Percentiles rank a stretch among this genome's conserved stretches.
phyloP scores from a whole-genome alignment of 2,113 vertebrate genomes.

The Pavo muticus region DNA sequence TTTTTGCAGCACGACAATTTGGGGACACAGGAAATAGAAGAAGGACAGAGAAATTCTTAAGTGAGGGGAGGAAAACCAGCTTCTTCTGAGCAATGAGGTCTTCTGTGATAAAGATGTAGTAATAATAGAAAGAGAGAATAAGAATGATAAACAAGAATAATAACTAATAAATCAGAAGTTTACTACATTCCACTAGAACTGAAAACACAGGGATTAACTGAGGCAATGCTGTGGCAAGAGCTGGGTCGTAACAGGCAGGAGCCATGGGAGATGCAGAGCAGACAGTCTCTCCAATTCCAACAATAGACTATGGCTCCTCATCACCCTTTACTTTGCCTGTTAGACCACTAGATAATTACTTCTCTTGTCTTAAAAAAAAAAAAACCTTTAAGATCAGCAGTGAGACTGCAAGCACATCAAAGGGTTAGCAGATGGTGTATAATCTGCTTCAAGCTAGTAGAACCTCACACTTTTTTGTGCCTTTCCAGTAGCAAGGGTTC shows the following conservation, averaged over 20 bases:
- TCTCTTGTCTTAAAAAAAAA: background rate
- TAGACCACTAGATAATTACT: background rate
- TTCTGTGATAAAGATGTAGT: background rate
- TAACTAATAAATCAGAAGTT: background rate
- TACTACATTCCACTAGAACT: background rate
- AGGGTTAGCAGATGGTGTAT: background rate
- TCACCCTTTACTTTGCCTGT: background rate
- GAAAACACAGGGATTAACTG: background rate
- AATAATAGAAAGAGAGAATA: background rate
- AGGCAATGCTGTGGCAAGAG: background rate
- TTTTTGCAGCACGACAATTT: background rate
- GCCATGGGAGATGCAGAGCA: accelerated
- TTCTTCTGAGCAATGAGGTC: background rate
- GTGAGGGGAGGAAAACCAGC: background rate
- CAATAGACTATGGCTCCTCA: background rate
- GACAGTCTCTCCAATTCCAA: background rate
- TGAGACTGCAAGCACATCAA: background rate
- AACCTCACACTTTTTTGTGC: background rate
- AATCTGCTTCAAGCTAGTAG: background rate
- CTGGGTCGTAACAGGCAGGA: background rate
- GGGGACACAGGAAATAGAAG: background rate
- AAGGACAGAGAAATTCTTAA: slow-evolving; percentile 17
- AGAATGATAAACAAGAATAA: background rate
- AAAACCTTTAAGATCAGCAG: background rate
- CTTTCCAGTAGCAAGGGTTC: background rate